phyloP scores from a whole-genome alignment of 2,797 vertebrate species.

The Rhinoraja longicauda region DNA sequence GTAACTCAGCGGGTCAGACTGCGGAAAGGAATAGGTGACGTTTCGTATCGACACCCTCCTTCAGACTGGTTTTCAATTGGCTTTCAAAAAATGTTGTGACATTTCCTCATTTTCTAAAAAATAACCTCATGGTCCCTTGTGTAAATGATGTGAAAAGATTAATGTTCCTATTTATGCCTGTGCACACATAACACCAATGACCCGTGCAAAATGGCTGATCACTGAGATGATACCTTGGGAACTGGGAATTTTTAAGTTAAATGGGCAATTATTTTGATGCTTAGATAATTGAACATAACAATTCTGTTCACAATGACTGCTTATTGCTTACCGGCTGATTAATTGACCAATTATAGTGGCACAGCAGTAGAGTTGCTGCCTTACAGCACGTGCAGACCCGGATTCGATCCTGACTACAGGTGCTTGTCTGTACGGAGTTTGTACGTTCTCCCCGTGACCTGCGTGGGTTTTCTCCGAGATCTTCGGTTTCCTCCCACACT shows the following conservation, averaged over 20 bases:
- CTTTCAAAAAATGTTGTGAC: neutral
- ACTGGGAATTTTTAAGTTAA: constrained; percentile 28
- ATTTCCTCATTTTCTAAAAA: constrained; percentile 6
- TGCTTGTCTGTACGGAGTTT: too few species aligned
- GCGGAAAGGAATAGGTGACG: too few species aligned
- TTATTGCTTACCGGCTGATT: constrained; percentile 6
- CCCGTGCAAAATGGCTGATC: constrained; percentile 26
- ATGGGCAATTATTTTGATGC: constrained; percentile 22
- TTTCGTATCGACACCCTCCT: too few species aligned
- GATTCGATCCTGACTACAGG: too few species aligned
- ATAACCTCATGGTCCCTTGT: neutral
- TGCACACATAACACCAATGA: neutral
- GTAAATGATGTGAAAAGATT: constrained; percentile 31
- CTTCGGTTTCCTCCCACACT: too few species aligned
- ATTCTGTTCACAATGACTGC: constrained; percentile 3
- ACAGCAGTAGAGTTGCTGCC: too few species aligned
- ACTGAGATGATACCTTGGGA: constrained; percentile 14
- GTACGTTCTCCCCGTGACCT: too few species aligned
- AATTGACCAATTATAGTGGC: constrained; percentile 13
- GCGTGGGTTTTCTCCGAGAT: too few species aligned
- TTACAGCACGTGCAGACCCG: too few species aligned
- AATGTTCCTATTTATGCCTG: constrained; percentile 27
- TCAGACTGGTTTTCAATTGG: neutral
- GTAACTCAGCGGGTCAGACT: too few species aligned
- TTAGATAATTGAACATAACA: constrained; percentile 30